Conservation (phyloP, 2,113 vertebrate genomes). For the Periophthalmus modestus region DNA sequence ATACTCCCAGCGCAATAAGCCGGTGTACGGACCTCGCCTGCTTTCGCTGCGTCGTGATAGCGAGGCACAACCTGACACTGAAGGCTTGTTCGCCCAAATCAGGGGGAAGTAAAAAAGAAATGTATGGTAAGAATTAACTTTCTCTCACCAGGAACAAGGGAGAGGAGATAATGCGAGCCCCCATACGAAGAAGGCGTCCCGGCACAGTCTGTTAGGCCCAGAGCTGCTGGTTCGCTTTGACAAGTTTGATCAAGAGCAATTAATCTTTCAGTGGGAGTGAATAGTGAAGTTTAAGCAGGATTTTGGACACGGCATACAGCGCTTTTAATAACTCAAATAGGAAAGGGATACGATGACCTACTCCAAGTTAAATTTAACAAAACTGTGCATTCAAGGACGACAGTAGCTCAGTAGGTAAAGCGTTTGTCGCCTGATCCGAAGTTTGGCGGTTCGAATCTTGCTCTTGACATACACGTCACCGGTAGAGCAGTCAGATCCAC, state of each 20-base stretch:
- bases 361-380: constrained; percentile 39
- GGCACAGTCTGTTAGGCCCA: constrained; percentile 52
- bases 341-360: constrained; percentile 42
- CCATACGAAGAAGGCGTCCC: constrained; percentile 44
- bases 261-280: constrained; percentile 67
- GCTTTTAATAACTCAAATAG: constrained; percentile 48
- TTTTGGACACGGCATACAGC: constrained; percentile 24
- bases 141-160: constrained; percentile 68
- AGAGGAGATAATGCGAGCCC: constrained; percentile 72
- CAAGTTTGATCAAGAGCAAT: constrained; percentile 71
- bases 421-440: no score
- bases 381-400: constrained; percentile 29
- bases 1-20: constrained; percentile 75
- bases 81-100: constrained; percentile 72
- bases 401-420: no score
- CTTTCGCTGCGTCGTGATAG: constrained; percentile 74
- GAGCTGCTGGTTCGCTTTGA: constrained; percentile 48
- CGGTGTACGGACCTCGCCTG: constrained; percentile 60
- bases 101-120: constrained; percentile 59
- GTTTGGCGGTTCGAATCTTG: no score
- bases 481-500: no score
- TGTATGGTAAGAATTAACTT: constrained; percentile 68
- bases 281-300: constrained; percentile 22
- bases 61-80: constrained; percentile 62
- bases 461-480: no score